These are phyloP conservation scores for Alviniconcha marisindica DNA, from an alignment of 1,140 invertebrate species.

Conservation along the genomic window DNA sequence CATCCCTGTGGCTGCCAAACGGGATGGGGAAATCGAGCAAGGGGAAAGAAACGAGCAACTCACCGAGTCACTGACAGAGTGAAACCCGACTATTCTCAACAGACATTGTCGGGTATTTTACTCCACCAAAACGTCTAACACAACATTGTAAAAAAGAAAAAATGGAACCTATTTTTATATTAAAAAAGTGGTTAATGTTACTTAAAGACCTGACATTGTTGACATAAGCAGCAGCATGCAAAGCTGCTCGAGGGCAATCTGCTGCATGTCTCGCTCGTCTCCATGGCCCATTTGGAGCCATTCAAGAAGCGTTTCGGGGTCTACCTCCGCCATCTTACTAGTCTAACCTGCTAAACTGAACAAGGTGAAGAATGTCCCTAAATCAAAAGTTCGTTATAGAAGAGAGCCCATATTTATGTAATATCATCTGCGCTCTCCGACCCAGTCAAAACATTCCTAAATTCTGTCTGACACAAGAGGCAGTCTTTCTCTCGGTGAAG, in stretches of 20 bases:
- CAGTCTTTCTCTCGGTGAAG: too few relatives aligned
- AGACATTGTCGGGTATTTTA: too few relatives aligned
- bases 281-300: constrained; percentile 96
- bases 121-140: too few relatives aligned
- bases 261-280: constrained; percentile 98
- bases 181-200: not conserved
- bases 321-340: constrained; percentile 89
- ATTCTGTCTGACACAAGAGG: not conserved
- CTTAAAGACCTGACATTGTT: constrained; percentile 99
- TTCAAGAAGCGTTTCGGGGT: constrained; percentile 98
- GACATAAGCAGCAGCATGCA: constrained; percentile 99
- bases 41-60: too few relatives aligned
- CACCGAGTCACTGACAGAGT: too few relatives aligned
- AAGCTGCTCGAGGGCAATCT: constrained; percentile 97
- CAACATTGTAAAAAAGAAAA: not conserved
- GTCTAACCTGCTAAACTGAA: constrained; percentile 24
- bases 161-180: not conserved
- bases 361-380: constrained; percentile 15
- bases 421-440: not conserved
- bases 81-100: too few relatives aligned
- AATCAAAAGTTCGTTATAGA: constrained; percentile 19
- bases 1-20: too few relatives aligned
- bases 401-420: not conserved
- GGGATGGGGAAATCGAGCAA: too few relatives aligned
- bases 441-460: not conserved